Percentiles rank a stretch among this genome's conserved stretches.
These are phyloP conservation scores for Lepidochrysops patricia DNA, from an alignment of 2,888 invertebrate species.

Conservation along the genomic window DNA sequence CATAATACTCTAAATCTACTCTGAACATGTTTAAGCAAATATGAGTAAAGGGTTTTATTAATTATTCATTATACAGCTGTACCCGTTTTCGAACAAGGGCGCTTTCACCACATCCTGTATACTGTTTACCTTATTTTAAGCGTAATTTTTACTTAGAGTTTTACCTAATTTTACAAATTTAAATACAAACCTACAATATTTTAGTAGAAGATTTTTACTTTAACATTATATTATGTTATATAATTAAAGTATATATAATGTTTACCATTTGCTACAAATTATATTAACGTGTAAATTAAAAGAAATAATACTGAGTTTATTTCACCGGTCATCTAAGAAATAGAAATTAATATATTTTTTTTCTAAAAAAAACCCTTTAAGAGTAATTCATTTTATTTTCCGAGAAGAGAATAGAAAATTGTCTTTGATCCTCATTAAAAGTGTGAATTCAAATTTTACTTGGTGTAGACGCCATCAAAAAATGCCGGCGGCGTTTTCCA, in stretches of 20 bases:
- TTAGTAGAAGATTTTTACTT: too few relatives aligned
- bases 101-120: neutral
- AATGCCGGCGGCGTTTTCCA: neutral
- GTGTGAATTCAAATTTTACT: neutral
- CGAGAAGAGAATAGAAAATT: neutral
- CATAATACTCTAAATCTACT: neutral
- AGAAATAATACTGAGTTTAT: too few relatives aligned
- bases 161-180: too few relatives aligned
- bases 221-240: too few relatives aligned
- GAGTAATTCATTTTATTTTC: too few relatives aligned
- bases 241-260: too few relatives aligned
- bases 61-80: neutral
- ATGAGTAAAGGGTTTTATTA: neutral
- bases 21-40: neutral
- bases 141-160: neutral
- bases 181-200: too few relatives aligned
- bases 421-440: neutral
- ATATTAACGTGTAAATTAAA: too few relatives aligned
- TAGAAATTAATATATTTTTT: too few relatives aligned
- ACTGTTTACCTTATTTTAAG: neutral
- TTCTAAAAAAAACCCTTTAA: too few relatives aligned
- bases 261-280: too few relatives aligned
- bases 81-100: neutral
- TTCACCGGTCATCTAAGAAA: too few relatives aligned
- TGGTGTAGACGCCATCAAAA: neutral